Evolutionary conservation across 1,140 invertebrate genomes (phyloP).

Genomic region (Babylonia areolata): DNA sequence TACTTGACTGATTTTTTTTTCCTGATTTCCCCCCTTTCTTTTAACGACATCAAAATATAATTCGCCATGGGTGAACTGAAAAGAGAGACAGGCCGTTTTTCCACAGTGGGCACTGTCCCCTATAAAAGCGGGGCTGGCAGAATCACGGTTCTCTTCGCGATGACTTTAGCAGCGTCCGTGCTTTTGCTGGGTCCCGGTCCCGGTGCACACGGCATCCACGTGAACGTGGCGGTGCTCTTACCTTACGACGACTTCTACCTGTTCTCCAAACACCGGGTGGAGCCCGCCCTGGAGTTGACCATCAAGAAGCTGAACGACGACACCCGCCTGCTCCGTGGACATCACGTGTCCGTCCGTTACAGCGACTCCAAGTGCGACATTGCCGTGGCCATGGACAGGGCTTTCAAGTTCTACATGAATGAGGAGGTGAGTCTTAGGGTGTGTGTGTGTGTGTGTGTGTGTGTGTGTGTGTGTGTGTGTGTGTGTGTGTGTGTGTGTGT

Average conservation of each 20-base stretch:
- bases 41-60: no score
- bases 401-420: not conserved
- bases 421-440: slow-evolving; percentile 3
- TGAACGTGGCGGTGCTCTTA: slow-evolving; percentile 81
- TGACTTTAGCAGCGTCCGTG: no score
- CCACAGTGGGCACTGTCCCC: no score
- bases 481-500: no score
- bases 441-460: no score
- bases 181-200: not conserved
- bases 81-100: no score
- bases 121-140: no score
- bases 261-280: slow-evolving; percentile 83
- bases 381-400: not conserved
- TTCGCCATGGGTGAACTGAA: no score
- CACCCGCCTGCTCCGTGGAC: slow-evolving; percentile 49
- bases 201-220: slow-evolving; percentile 13
- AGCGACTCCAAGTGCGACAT: slow-evolving; percentile 46
- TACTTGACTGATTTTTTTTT: no score
- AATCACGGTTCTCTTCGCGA: no score
- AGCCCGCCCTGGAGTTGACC: slow-evolving; percentile 86
- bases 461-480: no score
- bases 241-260: slow-evolving; percentile 81
- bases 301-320: slow-evolving; percentile 79
- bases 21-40: no score
- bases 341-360: slow-evolving; percentile 50